Evolutionary conservation across 2,888 invertebrate genomes (phyloP).

Genomic region (Agrochola lychnidis): DNA sequence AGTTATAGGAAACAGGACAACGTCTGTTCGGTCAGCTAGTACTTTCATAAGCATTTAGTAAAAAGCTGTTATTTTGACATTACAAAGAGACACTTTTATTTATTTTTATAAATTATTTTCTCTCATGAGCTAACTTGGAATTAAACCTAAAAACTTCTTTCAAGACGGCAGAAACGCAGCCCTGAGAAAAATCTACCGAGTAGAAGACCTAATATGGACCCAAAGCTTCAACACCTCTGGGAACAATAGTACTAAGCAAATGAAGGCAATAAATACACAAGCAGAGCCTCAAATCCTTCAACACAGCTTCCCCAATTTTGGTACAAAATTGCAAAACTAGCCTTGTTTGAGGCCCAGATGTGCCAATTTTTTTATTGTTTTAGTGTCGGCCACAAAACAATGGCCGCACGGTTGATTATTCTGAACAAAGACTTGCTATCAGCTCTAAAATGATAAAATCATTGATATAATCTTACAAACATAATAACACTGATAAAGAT

Average conservation of each 20-base stretch:
- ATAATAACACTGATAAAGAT: conserved; percentile 60
- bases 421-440: conserved; percentile 81
- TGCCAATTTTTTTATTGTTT: conserved; percentile 80
- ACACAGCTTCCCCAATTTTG: conserved; percentile 20
- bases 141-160: too few relatives aligned
- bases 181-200: too few relatives aligned
- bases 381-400: conserved; percentile 78
- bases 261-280: background rate
- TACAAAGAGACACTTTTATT: too few relatives aligned
- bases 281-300: background rate
- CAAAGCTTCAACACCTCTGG: background rate
- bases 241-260: background rate
- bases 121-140: too few relatives aligned
- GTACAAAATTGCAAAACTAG: conserved; percentile 62
- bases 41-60: too few relatives aligned
- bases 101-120: too few relatives aligned
- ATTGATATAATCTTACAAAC: conserved; percentile 63
- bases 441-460: conserved; percentile 77
- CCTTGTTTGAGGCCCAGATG: conserved; percentile 72
- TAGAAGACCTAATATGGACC: background rate
- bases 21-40: too few relatives aligned
- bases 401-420: conserved; percentile 74
- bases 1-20: too few relatives aligned
- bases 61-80: too few relatives aligned
- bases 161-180: background rate